Conservation (phyloP, 2,113 vertebrate genomes). For the Carassius carassius region DNA sequence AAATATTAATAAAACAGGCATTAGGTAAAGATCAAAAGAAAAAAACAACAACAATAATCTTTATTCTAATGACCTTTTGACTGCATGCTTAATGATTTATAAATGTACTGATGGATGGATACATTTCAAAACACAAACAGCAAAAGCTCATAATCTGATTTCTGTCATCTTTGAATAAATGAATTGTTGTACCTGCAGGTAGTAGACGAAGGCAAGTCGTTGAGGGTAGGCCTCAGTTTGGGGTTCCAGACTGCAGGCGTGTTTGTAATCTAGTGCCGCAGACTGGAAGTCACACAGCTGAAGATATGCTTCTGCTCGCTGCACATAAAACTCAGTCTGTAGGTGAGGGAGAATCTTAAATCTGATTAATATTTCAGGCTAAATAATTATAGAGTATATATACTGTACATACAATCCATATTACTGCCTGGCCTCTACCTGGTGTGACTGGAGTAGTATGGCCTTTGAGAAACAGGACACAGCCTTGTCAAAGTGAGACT, state of each 20-base stretch:
- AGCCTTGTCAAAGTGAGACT: constrained; percentile 67
- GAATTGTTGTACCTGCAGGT: constrained; percentile 71
- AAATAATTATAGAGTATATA: background rate
- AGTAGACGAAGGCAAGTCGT: constrained; percentile 72
- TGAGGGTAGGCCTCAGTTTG: constrained; percentile 33
- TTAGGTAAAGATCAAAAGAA: background rate
- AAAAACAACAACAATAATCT: background rate
- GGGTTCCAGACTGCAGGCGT: constrained; percentile 62
- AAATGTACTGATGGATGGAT: background rate
- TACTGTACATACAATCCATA: background rate
- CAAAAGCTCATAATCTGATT: background rate
- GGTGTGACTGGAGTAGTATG: constrained; percentile 65
- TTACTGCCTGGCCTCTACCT: constrained; percentile 62
- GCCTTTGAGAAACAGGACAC: constrained; percentile 72
- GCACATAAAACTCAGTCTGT: constrained; percentile 70
- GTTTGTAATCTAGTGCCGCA: constrained; percentile 69
- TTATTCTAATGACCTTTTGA: background rate
- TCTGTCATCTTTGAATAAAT: background rate
- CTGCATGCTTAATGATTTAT: background rate
- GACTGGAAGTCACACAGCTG: constrained; percentile 83
- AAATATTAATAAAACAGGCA: background rate
- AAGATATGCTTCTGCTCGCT: constrained; percentile 75
- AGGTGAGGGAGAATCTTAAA: background rate
- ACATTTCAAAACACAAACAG: background rate
- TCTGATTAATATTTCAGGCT: background rate